Base-by-base conservation (phyloP, 1,140 invertebrate genomes). In the Leguminivora glycinivorella region DNA sequence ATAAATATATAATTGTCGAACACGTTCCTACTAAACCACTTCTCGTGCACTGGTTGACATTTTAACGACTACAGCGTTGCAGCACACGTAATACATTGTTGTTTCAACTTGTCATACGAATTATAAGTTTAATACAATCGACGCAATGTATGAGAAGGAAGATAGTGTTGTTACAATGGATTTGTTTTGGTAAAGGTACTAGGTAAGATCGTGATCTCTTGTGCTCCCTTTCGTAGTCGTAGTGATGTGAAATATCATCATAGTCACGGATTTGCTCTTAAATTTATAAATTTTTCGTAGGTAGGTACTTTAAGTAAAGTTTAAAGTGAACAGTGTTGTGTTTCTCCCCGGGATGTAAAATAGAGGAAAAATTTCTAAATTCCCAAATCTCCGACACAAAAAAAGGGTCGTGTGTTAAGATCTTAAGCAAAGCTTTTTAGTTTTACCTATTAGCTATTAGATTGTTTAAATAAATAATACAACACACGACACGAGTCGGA, bases 201-300 rank as follows among this genome's bases (percentile, higher is more conserved):
- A 22, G 66, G 14, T 40, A 22, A 26, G 1, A 47, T 67, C 66
- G 66, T 67, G 66, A 43, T 38, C 66, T 14, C 66, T 34, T 24
- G 34, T 12, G 66, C n/a, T 43, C 66, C 24, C 17, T 67, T 67
- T 67, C 3, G 3, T 67, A 40, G 19, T 2, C 12, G 4, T 43
- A 67, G 66, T 43, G 38, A 43, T 25, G 38, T 67, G n/a, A 40
- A 26, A 63, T 52, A 52, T 52, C 17, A 52, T 52, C 17, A 19
- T 52, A 52, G 47, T 9, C 17, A 52, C n/a, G 43, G n/a, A 4
- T 43, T 43, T 17, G 10, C 10, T 47, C n/a, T 22, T 29, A 38
- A 69, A 52, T 56, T 24, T 69, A 38, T 12, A 9, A 38, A 2
- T 38, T 38, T 12, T 38, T 12, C 10, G 10, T 38, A 38, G 34